These are phyloP conservation scores for Poecilus cupreus DNA, from an alignment of 2,888 invertebrate species.

Conservation along the genomic window DNA sequence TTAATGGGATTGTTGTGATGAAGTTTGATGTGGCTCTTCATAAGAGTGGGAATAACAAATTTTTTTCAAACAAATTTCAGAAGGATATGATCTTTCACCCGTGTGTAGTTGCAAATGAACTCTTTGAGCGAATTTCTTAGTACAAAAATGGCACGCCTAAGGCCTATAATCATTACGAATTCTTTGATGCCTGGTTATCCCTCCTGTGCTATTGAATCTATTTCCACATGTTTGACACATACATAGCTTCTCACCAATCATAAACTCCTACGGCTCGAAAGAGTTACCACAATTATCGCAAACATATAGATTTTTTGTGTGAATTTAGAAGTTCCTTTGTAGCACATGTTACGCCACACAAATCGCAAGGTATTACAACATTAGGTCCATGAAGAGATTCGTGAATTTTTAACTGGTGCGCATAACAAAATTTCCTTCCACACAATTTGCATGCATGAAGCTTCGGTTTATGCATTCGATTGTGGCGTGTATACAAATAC, in stretches of 20 bases:
- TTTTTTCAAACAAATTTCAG: conserved; percentile 55
- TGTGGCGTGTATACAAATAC: conserved; percentile 44
- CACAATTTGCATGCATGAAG: conserved; percentile 20
- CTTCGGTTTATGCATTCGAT: conserved; percentile 1
- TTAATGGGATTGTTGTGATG: neutral
- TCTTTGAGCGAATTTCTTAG: conserved; percentile 61
- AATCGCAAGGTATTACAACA: conserved; percentile 73
- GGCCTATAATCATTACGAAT: conserved; percentile 64
- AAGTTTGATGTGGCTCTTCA: conserved; percentile 48
- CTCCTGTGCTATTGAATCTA: conserved; percentile 58
- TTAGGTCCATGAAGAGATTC: neutral
- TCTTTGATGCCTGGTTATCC: conserved; percentile 61
- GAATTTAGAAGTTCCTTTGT: neutral
- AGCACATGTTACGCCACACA: conserved; percentile 75
- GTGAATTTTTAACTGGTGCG: conserved; percentile 13
- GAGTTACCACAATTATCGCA: conserved; percentile 22
- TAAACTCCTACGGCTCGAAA: conserved; percentile 38
- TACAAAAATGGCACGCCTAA: conserved; percentile 14
- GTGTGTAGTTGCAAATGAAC: conserved; percentile 62
- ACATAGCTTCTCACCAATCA: conserved; percentile 55
- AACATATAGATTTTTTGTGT: neutral
- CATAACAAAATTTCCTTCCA: conserved; percentile 5
- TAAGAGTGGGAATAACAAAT: conserved; percentile 48
- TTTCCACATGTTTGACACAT: conserved; percentile 62
- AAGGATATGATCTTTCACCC: conserved; percentile 67